These are phyloP conservation scores for Acheta domesticus DNA, from an alignment of 2,888 invertebrate species.

Conservation along the genomic window DNA sequence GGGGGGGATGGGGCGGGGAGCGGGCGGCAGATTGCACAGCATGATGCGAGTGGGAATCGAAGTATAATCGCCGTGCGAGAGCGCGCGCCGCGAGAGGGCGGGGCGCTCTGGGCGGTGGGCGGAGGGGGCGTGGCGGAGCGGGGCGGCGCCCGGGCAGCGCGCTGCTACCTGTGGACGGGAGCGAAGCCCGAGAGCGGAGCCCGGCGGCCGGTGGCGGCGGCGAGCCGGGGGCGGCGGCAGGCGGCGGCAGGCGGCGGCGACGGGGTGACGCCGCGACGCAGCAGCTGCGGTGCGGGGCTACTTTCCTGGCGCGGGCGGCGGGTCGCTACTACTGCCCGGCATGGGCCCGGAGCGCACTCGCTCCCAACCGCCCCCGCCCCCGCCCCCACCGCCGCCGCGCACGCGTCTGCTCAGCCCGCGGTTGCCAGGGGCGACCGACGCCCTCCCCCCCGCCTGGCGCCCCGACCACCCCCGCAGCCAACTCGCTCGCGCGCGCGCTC, in stretches of 20 bases:
- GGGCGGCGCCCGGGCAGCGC: background rate
- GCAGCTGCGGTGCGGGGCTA: background rate
- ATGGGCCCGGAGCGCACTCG: constrained; percentile 5
- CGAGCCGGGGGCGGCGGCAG: background rate
- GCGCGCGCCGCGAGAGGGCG: background rate
- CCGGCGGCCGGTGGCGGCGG: background rate
- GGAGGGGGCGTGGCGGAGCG: background rate
- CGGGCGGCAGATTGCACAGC: too few species aligned
- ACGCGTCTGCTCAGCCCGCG: constrained; percentile 32
- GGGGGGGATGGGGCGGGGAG: too few species aligned
- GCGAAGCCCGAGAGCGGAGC: background rate
- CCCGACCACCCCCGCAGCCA: background rate
- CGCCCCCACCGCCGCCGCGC: background rate
- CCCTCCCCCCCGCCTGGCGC: constrained; percentile 6
- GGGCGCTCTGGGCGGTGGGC: background rate
- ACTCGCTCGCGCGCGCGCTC: background rate
- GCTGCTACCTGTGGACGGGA: background rate
- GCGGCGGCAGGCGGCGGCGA: background rate
- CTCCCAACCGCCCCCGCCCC: background rate
- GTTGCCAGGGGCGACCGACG: constrained; percentile 32
- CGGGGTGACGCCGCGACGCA: background rate
- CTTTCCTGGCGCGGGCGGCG: constrained; percentile 2
- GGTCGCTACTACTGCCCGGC: background rate
- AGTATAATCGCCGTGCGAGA: too few species aligned
- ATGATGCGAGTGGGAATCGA: too few species aligned